phyloP scores from a whole-genome alignment of 1,140 invertebrate genomes.

The Dermatophagoides farinae region DNA sequence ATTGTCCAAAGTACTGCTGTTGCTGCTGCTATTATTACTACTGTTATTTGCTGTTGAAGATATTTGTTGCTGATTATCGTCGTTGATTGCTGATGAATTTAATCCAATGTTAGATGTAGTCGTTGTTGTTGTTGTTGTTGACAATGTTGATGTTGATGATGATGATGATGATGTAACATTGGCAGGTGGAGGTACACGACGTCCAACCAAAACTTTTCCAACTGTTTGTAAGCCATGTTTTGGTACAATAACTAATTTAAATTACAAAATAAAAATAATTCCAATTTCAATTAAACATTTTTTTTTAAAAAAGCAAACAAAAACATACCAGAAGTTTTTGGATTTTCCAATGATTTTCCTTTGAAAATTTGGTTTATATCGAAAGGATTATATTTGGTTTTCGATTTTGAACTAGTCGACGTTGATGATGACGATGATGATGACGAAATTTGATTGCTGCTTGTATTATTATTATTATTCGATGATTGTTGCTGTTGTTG shows the following conservation, averaged over 20 bases:
- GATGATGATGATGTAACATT: slow-evolving; percentile 59
- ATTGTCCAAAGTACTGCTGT: not conserved
- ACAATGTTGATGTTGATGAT: not conserved
- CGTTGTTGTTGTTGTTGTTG: not conserved
- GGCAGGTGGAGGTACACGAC: slow-evolving; percentile 66
- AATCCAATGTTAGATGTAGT: slow-evolving; percentile 48
- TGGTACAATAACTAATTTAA: slow-evolving; percentile 44
- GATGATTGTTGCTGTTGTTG: not conserved
- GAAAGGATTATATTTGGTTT: slow-evolving; percentile 59
- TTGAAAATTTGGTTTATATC: slow-evolving; percentile 93
- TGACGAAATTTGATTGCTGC: slow-evolving; percentile 37
- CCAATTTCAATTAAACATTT: not conserved
- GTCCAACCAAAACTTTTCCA: slow-evolving; percentile 84
- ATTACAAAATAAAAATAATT: not conserved
- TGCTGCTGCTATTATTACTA: not conserved
- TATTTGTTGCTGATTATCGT: slow-evolving; percentile 26
- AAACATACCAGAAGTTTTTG: slow-evolving; percentile 28
- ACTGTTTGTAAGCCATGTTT: slow-evolving; percentile 97
- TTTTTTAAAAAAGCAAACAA: not conserved
- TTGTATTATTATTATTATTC: not conserved
- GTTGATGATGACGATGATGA: slow-evolving; percentile 35
- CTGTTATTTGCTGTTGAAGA: slow-evolving; percentile 19
- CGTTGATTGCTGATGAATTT: slow-evolving; percentile 60
- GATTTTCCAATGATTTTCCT: slow-evolving; percentile 43
- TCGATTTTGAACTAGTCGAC: not conserved